Base-by-base conservation (phyloP, 37 sponge, comb jelly and placozoan species). In the Cladorhizidae sp. region DNA sequence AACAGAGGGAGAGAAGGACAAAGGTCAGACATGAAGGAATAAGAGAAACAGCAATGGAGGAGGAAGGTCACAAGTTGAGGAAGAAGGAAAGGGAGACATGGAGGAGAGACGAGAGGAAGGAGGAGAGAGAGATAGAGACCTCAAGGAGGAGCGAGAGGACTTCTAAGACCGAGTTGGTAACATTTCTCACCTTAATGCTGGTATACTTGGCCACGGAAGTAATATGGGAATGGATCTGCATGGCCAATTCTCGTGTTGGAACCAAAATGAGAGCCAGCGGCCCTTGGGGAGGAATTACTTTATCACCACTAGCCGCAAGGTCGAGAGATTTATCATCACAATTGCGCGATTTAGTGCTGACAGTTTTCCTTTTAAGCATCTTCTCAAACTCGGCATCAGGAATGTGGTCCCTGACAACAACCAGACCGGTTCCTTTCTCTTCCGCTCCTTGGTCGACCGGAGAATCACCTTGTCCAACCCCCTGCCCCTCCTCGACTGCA, bases 211-310 rank as follows among this genome's bases (percentile, higher is more conserved):
- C 84, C 22, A 86, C 93, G 5, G 89, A 76, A 32, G 39, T 38
- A 29, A 99, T 63, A 72, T 96, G 97, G 33, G 80, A 75, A 6
- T 83, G 74, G 1, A 99, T 89, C 78, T 99, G 99, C 3, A 96
- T 40, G 0, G 95, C 97, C 32, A 99, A 79, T 76, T 99, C 99
- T 40, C 99, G 67, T 33, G 97, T 96, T 23, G 99, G 99, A 1
- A 84, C 78, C 35, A 99, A 74, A 7, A 99, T 87, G 32, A 99
- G 75, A 0, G 95, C 97, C 40, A 77, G 28, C 0, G 89, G 86
- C 21, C 45, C 70, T 1, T 36, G 33, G 25, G 38, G 39, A 49
- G 61, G 36, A 35, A 38, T 14, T n/a, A 11, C 62, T 32, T 35
- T 40, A 49, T 7, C 14, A 8, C 17, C 28, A 35, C 64, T 51